Percentiles rank a stretch among this genome's conserved stretches.
These are phyloP conservation scores for Indri indri DNA, from an alignment of 2,113 vertebrate species.

Conservation along the genomic window DNA sequence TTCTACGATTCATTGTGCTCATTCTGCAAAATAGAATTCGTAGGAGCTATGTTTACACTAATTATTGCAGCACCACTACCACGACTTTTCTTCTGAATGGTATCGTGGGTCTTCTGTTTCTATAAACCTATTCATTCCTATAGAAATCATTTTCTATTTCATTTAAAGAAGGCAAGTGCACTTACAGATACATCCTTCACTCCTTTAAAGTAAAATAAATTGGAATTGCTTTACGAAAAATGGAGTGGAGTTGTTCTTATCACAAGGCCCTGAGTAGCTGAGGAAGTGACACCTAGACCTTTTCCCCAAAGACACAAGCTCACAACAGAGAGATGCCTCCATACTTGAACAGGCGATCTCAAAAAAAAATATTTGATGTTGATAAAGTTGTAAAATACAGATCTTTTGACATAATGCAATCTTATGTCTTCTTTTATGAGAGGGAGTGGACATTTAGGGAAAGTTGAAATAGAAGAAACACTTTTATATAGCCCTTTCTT, in stretches of 20 bases:
- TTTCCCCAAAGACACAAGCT: neutral
- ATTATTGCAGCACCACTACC: neutral
- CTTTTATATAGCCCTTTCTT: neutral
- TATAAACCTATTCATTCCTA: slow-evolving; percentile 37
- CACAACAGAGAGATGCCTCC: neutral
- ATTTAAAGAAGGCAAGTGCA: slow-evolving; percentile 10
- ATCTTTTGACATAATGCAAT: neutral
- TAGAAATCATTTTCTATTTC: slow-evolving; percentile 37
- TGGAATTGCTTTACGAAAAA: neutral
- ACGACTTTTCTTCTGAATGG: neutral
- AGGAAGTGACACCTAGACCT: neutral
- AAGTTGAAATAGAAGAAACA: neutral
- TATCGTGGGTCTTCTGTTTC: neutral
- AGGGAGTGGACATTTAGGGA: neutral
- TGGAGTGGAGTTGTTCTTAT: neutral
- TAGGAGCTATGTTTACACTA: neutral
- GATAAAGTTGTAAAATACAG: slow-evolving; percentile 12
- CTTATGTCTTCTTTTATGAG: neutral
- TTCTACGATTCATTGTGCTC: neutral
- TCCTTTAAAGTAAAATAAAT: slow-evolving; percentile 30
- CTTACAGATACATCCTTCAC: neutral
- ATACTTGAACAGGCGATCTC: neutral
- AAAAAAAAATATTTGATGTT: neutral
- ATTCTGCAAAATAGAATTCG: neutral
- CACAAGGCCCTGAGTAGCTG: neutral